These are phyloP conservation scores for Pachyrhynchus sulphureomaculatus DNA, from an alignment of 1,140 invertebrate species.

Conservation along the genomic window DNA sequence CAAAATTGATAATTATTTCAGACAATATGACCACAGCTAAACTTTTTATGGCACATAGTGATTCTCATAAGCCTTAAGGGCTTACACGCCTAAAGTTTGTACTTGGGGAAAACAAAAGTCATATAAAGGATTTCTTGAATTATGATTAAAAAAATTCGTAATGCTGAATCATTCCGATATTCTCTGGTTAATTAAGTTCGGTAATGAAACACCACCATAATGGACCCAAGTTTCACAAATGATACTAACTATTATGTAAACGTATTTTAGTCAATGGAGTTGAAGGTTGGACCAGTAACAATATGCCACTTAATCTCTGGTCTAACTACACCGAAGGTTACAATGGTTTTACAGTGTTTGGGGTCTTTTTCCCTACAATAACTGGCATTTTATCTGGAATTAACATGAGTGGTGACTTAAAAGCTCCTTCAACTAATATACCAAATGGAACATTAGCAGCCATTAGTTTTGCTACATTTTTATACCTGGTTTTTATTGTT, in stretches of 20 bases:
- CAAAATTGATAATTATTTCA: too few relatives aligned
- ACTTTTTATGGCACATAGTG: too few relatives aligned
- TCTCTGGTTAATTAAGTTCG: too few relatives aligned
- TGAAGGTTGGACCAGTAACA: constrained; percentile 78
- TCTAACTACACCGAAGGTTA: constrained; percentile 76
- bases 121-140: too few relatives aligned
- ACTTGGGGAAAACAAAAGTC: too few relatives aligned
- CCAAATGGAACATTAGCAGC: constrained; percentile 92
- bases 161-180: too few relatives aligned
- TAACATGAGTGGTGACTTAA: constrained; percentile 96
- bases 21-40: too few relatives aligned
- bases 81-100: too few relatives aligned
- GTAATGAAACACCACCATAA: too few relatives aligned
- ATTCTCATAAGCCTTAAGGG: too few relatives aligned
- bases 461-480: constrained; percentile 83
- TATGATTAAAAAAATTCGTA: too few relatives aligned
- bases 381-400: constrained; percentile 93
- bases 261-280: constrained; percentile 72
- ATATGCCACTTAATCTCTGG: constrained; percentile 81
- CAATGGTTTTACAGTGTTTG: constrained; percentile 90
- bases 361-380: constrained; percentile 93
- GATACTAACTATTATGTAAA: constrained; percentile 17
- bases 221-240: constrained; percentile 1
- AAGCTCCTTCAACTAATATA: constrained; percentile 88
- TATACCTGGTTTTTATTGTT: constrained; percentile 87